A percentile compares a stretch with the other conserved stretches of the same genome.
Evolutionary conservation across 2,888 invertebrate genomes (phyloP).

Genomic region (Rhingia rostrata): DNA sequence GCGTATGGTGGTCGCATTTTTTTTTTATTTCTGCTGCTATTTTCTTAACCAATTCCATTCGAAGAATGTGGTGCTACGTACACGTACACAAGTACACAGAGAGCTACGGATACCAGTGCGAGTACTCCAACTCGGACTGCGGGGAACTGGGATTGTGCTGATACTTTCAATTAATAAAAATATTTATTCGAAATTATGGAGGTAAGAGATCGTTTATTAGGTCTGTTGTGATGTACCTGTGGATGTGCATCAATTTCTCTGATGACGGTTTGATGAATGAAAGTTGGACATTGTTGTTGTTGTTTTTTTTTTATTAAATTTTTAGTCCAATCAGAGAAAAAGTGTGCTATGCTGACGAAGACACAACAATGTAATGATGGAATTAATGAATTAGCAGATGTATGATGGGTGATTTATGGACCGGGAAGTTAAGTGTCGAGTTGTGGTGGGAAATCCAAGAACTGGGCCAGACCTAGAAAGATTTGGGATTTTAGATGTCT

Average conservation of each 20-base stretch:
- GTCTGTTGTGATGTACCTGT: conserved; percentile 30
- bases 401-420: background rate
- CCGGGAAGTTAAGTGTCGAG: too few relatives aligned
- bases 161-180: conserved; percentile 70
- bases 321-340: conserved; percentile 36
- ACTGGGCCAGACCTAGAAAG: too few relatives aligned
- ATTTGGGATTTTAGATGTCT: too few relatives aligned
- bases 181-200: conserved; percentile 67
- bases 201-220: conserved; percentile 31
- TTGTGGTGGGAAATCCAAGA: too few relatives aligned
- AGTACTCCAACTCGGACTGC: conserved; percentile 35
- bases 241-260: conserved; percentile 49
- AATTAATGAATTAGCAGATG: background rate
- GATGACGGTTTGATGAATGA: conserved; percentile 65
- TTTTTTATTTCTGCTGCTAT: background rate
- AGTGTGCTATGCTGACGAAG: conserved; percentile 24
- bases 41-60: conserved; percentile 38
- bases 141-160: conserved; percentile 31
- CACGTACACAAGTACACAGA: too few relatives aligned
- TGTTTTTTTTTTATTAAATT: conserved; percentile 29
- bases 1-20: conserved; percentile 46
- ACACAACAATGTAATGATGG: conserved; percentile 7
- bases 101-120: conserved; percentile 18
- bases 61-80: conserved; percentile 62
- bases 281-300: conserved; percentile 48